phyloP scores from a whole-genome alignment of 2,797 vertebrate genomes.

The Carduelis carduelis region DNA sequence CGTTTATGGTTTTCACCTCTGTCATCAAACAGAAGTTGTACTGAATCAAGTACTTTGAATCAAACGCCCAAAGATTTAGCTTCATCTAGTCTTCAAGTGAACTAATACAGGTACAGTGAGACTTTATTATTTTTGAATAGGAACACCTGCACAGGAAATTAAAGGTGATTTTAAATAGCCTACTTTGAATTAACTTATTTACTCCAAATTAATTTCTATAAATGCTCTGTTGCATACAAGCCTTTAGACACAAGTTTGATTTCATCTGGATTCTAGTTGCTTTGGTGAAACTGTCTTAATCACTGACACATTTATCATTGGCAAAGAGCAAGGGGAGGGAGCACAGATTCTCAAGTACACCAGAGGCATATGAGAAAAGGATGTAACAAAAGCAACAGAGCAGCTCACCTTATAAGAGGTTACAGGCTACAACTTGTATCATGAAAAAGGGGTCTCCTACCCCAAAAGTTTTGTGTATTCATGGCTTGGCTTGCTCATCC shows the following conservation, averaged over 20 bases:
- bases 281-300: neutral
- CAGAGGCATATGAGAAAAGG: neutral
- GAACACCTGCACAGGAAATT: neutral
- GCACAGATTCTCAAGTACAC: neutral
- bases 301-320: neutral
- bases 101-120: neutral
- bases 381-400: neutral
- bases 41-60: neutral
- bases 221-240: neutral
- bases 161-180: neutral
- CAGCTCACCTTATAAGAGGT: neutral
- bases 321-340: neutral
- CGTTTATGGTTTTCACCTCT: neutral
- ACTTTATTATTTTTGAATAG: neutral
- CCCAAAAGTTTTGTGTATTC: neutral
- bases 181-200: neutral
- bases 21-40: neutral
- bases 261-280: neutral
- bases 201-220: neutral
- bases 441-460: neutral
- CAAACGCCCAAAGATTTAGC: neutral
- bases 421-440: neutral
- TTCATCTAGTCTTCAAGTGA: neutral
- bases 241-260: neutral
- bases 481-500: neutral